Conservation (phyloP, 2,113 vertebrate species). For the Propithecus coquereli region DNA sequence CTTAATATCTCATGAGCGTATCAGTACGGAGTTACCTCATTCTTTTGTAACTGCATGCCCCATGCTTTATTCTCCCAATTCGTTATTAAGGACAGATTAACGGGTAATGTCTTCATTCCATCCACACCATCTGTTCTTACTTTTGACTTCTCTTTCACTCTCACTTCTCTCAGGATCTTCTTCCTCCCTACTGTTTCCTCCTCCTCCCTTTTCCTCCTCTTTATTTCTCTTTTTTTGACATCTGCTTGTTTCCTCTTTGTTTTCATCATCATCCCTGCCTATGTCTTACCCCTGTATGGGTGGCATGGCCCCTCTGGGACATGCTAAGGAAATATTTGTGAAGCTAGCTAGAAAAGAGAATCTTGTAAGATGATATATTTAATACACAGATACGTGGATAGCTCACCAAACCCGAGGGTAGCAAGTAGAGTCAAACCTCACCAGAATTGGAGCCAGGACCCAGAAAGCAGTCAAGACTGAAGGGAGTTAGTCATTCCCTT, state of each 20-base stretch:
- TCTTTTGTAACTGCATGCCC: background rate
- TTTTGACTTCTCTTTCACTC: background rate
- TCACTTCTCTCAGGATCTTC: background rate
- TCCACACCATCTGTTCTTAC: background rate
- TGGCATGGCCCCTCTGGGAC: background rate
- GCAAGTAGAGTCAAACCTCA: background rate
- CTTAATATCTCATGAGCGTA: accelerated
- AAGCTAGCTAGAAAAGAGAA: background rate
- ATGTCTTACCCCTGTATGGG: background rate
- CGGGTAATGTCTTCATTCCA: background rate
- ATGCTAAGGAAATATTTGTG: background rate
- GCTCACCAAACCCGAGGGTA: background rate
- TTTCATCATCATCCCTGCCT: background rate
- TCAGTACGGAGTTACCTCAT: accelerated
- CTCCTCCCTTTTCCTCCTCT: background rate
- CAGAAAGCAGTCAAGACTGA: background rate
- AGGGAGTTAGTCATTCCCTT: background rate
- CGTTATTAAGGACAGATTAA: background rate
- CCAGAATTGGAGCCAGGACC: background rate
- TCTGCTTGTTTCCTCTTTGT: background rate
- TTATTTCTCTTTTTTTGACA: background rate
- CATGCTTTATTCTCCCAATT: background rate
- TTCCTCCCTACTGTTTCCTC: background rate
- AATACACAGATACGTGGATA: no score
- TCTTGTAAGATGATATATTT: background rate